Conservation (phyloP, 2,797 vertebrate genomes). For the Rallus crepitans region DNA sequence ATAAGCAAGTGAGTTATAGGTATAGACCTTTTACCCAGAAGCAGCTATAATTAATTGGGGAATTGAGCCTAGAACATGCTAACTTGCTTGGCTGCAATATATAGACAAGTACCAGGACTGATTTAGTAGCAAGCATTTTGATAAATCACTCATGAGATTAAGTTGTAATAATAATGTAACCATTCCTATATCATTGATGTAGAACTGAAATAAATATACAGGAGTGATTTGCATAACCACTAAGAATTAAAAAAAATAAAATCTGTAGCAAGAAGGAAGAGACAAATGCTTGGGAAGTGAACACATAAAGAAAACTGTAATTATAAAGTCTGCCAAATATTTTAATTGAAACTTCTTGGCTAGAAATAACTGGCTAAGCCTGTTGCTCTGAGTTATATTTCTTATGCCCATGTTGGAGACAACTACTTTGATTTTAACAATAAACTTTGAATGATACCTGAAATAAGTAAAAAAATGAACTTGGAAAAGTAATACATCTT, state of each 20-base stretch:
- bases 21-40: not conserved
- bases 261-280: not conserved
- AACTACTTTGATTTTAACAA: not conserved
- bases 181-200: not conserved
- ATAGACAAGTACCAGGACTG: not conserved
- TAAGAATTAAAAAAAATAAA: not conserved
- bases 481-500: not conserved
- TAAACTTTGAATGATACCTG: not conserved
- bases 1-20: not conserved
- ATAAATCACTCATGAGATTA: not conserved
- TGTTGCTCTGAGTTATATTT: not conserved
- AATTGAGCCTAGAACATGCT: not conserved
- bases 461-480: not conserved
- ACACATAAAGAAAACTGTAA: not conserved
- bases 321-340: not conserved
- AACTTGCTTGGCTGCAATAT: not conserved
- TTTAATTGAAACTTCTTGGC: not conserved
- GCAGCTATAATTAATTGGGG: not conserved
- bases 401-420: not conserved
- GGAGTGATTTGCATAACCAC: not conserved
- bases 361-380: not conserved
- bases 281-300: not conserved
- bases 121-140: not conserved
- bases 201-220: not conserved
- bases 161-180: not conserved